Conservation (phyloP, 2,888 invertebrate genomes). For the Dromius quadrimaculatus region DNA sequence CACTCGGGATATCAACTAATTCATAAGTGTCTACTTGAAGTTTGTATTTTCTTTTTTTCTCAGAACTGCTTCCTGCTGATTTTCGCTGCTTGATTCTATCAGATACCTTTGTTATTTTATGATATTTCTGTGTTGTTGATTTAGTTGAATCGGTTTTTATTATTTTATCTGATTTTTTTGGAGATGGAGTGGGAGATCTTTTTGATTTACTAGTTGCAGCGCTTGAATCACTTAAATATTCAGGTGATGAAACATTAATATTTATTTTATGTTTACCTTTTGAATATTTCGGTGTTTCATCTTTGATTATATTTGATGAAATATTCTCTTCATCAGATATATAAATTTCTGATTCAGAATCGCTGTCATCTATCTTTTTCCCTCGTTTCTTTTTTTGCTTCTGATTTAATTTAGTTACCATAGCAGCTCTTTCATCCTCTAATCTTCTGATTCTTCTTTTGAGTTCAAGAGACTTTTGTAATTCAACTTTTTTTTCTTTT, state of each 20-base stretch:
- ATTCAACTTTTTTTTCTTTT: constrained; percentile 55
- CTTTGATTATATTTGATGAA: background rate
- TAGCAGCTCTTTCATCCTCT: constrained; percentile 66
- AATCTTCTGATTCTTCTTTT: constrained; percentile 64
- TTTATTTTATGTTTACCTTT: constrained; percentile 10
- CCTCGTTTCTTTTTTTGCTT: constrained; percentile 55
- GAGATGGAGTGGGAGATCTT: background rate
- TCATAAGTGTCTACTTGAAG: background rate
- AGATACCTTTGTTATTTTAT: background rate
- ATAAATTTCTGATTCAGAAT: constrained; percentile 24
- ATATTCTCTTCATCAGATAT: background rate
- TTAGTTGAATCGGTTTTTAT: constrained; percentile 51
- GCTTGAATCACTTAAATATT: background rate
- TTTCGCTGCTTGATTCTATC: background rate
- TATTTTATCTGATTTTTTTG: constrained; percentile 37
- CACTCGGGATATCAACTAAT: constrained; percentile 9
- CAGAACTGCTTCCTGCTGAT: background rate
- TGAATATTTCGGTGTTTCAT: no score
- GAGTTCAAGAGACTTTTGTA: constrained; percentile 59
- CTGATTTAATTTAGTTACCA: constrained; percentile 62
- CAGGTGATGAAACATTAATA: constrained; percentile 1
- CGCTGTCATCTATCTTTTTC: constrained; percentile 25
- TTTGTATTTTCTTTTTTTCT: constrained; percentile 5
- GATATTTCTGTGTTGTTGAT: background rate
- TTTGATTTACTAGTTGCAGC: no score